Evolutionary conservation across 2,113 vertebrate genomes (phyloP), one percentile per base, ranked within the genome.

Genomic region (Lophura nycthemera): DNA sequence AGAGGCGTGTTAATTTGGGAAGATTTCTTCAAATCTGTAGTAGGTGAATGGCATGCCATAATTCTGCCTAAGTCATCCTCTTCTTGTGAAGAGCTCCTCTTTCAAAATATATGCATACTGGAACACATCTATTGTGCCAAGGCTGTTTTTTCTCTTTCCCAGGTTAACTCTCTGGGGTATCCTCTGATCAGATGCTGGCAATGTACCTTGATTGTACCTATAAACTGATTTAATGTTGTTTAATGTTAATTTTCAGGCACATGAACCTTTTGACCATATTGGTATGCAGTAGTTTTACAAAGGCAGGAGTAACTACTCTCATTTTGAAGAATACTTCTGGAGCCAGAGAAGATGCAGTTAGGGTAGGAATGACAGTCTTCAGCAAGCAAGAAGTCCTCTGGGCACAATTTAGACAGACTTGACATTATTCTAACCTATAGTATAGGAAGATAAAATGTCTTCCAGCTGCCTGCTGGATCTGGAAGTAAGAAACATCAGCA

Each of bases 401-500:
- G 57, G 57, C 47, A 73, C 10, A 1, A 52, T 86, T 93, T 60
- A 80, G 64, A 73, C 32, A 91, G 69, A 38, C 19, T 85, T 86
- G 66, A 88, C 48, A 48, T 15, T 14, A 6, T 59, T 94, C 48
- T 90, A 93, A 95, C 91, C 85, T 96, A 70, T 34, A 63, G 30
- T 19, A 78, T 45, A 29, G 66, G 63, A 89, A 95, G 86, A 73
- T 78, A 86, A 96, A 93, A 95, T 93, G 54, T 72, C 65, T 93
- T 95, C 87, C 94, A 96, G 89, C 92, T 96, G 93, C 54, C 67
- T 94, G 79, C 70, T 91, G 61, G 80, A 75, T 92, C 73, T 84
- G 90, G 80, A 88, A 86, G 52, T 48, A 86, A 95, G 87, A 93
- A 81, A 69, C 65, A 77, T 71, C 80, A 94, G 40, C 90, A 90